These are phyloP conservation scores for Cyclina sinensis DNA, from an alignment of 1,140 invertebrate species.

Conservation along the genomic window DNA sequence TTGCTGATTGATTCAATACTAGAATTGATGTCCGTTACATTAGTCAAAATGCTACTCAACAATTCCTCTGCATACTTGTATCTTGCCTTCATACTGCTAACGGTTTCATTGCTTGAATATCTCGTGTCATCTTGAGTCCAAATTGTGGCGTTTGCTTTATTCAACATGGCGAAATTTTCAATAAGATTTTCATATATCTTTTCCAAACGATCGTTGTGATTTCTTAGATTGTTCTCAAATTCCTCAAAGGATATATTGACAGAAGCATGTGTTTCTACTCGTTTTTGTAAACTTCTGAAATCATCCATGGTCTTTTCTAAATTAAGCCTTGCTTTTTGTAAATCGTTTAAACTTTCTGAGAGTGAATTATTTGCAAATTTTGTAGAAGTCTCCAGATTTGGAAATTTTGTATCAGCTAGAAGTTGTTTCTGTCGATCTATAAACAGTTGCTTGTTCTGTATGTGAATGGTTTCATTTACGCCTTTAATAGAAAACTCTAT, in stretches of 20 bases:
- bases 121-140: conserved; percentile 13
- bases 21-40: background rate
- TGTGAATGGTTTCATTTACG: conserved; percentile 56
- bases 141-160: conserved; percentile 18
- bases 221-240: background rate
- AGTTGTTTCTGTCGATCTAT: conserved; percentile 53
- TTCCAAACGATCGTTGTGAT: background rate
- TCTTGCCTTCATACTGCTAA: conserved; percentile 25
- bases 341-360: background rate
- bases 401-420: conserved; percentile 52
- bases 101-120: conserved; percentile 49
- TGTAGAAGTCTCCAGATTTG: background rate
- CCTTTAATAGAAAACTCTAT: conserved; percentile 16
- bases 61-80: conserved; percentile 7
- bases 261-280: background rate
- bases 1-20: background rate
- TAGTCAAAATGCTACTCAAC: background rate
- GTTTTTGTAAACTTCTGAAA: background rate
- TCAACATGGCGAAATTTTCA: background rate
- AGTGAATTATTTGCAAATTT: conserved; percentile 19
- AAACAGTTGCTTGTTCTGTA: conserved; percentile 49
- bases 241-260: conserved; percentile 39
- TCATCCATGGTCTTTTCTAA: conserved; percentile 7
- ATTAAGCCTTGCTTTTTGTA: background rate
- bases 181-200: background rate